Conservation (phyloP, 1,140 invertebrate genomes). For the Agrypnia vestita region DNA sequence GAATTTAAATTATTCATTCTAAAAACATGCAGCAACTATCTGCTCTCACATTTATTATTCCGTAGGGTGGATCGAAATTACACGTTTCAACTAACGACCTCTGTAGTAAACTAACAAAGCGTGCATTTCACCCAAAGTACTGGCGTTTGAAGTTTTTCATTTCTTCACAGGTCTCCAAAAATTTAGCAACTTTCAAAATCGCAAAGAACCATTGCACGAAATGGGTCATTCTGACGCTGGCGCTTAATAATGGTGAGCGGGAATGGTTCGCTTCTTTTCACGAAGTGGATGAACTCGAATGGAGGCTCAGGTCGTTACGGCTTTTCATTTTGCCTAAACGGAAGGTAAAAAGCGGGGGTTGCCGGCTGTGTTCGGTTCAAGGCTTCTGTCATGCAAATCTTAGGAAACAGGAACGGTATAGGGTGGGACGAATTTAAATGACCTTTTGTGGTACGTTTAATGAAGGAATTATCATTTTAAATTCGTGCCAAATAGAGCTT, state of each 20-base stretch:
- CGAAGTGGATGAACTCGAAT: not conserved
- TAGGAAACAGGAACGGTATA: not conserved
- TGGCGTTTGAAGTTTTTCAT: conserved; percentile 27
- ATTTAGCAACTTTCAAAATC: not conserved
- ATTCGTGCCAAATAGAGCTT: too few relatives aligned
- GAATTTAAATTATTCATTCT: not conserved
- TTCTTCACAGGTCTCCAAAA: not conserved
- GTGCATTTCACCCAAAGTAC: conserved; percentile 16
- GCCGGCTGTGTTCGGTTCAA: not conserved
- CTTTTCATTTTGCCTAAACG: conserved; percentile 22
- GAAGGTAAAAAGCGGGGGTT: conserved; percentile 10
- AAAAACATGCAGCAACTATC: not conserved
- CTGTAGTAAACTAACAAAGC: conserved; percentile 21
- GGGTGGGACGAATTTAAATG: not conserved
- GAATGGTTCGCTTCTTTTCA: not conserved
- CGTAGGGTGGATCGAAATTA: not conserved
- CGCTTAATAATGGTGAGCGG: not conserved
- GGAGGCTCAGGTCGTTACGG: not conserved
- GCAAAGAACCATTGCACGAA: not conserved
- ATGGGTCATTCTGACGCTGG: not conserved
- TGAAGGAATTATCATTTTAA: not conserved
- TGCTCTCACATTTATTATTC: conserved; percentile 3
- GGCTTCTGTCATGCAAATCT: conserved; percentile 24
- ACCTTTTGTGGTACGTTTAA: not conserved
- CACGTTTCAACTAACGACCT: conserved; percentile 20